A percentile compares a stretch with the other conserved stretches of the same genome.
These are phyloP conservation scores for Panthera uncia DNA, from an alignment of 2,113 vertebrate species.

Conservation along the genomic window DNA sequence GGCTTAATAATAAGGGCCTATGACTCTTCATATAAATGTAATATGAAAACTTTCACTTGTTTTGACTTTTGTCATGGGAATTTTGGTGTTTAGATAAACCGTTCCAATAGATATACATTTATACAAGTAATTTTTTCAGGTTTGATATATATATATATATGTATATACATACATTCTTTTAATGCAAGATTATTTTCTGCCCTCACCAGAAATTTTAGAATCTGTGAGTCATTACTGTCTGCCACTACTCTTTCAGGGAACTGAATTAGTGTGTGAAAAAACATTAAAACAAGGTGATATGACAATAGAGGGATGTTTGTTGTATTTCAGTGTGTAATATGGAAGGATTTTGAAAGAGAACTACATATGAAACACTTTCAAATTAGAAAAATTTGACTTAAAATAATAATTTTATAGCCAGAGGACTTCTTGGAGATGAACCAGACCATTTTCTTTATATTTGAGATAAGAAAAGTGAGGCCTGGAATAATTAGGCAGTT, in stretches of 20 bases:
- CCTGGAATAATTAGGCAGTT: neutral
- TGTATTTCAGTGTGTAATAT: neutral
- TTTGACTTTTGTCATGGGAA: neutral
- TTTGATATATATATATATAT: neutral
- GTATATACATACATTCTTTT: neutral
- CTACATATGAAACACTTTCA: neutral
- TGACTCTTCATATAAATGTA: neutral
- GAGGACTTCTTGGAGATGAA: neutral
- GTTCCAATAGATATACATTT: neutral
- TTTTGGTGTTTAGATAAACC: neutral
- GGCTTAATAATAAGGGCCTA: neutral
- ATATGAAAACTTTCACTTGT: neutral
- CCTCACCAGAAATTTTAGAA: neutral
- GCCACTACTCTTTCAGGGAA: slow-evolving; percentile 56
- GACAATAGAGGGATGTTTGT: neutral
- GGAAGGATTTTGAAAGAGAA: neutral
- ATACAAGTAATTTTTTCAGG: neutral
- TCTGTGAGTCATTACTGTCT: neutral
- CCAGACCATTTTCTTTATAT: slow-evolving; percentile 3
- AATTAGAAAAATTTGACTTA: neutral
- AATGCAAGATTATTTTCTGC: neutral
- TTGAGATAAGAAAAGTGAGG: neutral
- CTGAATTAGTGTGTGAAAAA: slow-evolving; percentile 47
- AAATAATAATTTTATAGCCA: neutral
- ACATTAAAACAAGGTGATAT: slow-evolving; percentile 40